A percentile compares a stretch with the other conserved stretches of the same genome.
Evolutionary conservation across 2,888 invertebrate genomes (phyloP).

Genomic region (Brachyopa scutellaris): DNA sequence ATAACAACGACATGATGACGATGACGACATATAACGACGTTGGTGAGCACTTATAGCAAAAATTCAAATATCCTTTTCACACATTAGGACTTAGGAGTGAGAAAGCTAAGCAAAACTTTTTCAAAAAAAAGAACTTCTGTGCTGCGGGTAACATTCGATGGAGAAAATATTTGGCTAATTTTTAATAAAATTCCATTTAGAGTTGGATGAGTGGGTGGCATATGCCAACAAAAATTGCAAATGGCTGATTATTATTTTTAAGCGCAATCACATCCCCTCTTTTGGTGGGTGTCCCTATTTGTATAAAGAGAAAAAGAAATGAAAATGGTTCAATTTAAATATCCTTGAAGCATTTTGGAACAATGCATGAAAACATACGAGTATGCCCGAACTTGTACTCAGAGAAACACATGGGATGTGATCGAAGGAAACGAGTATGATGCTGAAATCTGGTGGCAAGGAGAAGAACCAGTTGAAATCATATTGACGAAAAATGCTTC

Average conservation of each 20-base stretch:
- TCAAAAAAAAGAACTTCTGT: no score
- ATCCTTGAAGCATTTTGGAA: conserved; percentile 15
- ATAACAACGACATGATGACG: no score
- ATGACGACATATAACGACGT: no score
- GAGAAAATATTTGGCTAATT: conserved; percentile 12
- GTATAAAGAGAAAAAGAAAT: background rate
- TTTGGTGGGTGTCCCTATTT: no score
- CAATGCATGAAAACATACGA: no score
- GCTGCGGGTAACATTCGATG: background rate
- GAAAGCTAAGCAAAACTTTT: background rate
- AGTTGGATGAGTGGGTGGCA: background rate
- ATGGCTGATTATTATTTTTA: conserved; percentile 35
- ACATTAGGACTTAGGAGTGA: background rate
- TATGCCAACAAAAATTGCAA: conserved; percentile 2
- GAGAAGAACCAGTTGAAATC: conserved; percentile 32
- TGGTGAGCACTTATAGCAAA: conserved; percentile 28
- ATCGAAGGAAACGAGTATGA: background rate
- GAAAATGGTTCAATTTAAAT: no score
- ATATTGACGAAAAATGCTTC: conserved; percentile 32
- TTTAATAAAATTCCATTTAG: conserved; percentile 30
- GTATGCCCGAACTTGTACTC: no score
- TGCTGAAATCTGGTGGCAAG: conserved; percentile 8
- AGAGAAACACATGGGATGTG: conserved; percentile 13
- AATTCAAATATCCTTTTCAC: conserved; percentile 18
- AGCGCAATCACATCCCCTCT: background rate